Evolutionary conservation across 2,888 invertebrate species (phyloP).

Genomic region (Drosophila cognata): DNA sequence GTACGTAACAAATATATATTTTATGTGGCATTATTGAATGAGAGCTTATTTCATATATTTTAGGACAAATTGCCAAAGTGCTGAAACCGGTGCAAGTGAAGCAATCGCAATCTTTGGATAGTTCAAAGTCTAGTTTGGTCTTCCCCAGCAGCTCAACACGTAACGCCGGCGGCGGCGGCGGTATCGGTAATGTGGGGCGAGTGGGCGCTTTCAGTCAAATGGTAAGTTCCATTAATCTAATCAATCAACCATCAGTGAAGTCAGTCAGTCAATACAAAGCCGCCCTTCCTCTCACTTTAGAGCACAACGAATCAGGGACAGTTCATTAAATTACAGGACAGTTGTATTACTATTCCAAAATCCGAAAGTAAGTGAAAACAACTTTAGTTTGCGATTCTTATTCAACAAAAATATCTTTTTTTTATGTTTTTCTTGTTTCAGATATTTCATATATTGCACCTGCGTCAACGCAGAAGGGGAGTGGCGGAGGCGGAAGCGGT

Average conservation of each 20-base stretch:
- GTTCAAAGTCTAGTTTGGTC: constrained; percentile 51
- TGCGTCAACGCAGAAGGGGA: constrained; percentile 73
- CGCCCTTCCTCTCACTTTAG: constrained; percentile 51
- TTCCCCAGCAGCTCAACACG: constrained; percentile 63
- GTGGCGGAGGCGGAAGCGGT: constrained; percentile 35
- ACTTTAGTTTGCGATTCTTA: background rate
- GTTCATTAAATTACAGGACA: constrained; percentile 82
- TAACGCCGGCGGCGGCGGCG: constrained; percentile 52
- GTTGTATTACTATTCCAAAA: constrained; percentile 76
- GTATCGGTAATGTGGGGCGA: constrained; percentile 70
- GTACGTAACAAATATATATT: background rate
- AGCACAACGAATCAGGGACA: constrained; percentile 81
- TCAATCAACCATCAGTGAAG: background rate
- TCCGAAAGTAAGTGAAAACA: constrained; percentile 77
- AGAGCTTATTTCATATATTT: constrained; percentile 14
- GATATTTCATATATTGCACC: constrained; percentile 81
- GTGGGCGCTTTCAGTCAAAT: constrained; percentile 79
- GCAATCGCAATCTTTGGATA: constrained; percentile 70
- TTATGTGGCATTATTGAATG: background rate
- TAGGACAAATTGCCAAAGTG: constrained; percentile 83
- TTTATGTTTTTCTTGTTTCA: constrained; percentile 33
- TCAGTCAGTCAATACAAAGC: background rate
- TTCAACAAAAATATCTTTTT: background rate
- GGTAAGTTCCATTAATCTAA: constrained; percentile 60
- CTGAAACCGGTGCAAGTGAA: constrained; percentile 82